A percentile compares a stretch with the other conserved stretches of the same genome.
Evolutionary conservation across 2,113 vertebrate species (phyloP).

Genomic region (Raja brachyura): DNA sequence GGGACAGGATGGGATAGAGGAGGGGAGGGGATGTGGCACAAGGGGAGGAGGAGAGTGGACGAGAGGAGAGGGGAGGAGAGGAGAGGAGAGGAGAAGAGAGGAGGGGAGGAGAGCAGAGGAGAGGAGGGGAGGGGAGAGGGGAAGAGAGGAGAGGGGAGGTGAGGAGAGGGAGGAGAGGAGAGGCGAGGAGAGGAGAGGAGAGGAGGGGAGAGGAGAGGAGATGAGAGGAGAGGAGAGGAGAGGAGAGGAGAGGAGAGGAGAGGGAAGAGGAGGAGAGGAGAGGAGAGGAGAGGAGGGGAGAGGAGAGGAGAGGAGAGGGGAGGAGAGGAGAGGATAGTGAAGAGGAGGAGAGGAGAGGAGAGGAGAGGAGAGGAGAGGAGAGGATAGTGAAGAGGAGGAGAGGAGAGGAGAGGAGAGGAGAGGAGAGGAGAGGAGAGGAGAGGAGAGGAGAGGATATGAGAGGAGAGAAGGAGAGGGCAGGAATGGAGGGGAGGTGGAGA

Average conservation of each 20-base stretch:
- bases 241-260: background rate
- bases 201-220: no score
- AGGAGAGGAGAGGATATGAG: background rate
- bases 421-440: background rate
- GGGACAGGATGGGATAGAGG: background rate
- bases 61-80: background rate
- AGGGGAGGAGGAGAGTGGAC: background rate
- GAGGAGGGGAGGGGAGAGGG: background rate
- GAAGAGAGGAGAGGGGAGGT: no score
- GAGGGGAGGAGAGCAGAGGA: background rate
- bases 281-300: background rate
- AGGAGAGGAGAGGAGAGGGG: no score
- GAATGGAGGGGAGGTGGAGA: no score
- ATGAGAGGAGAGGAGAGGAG: background rate
- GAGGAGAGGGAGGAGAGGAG: background rate
- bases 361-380: background rate
- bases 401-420: background rate
- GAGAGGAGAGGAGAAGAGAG: background rate
- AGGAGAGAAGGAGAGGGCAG: no score
- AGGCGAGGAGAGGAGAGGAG: background rate
- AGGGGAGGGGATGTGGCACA: background rate
- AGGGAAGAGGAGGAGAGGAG: background rate
- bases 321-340: background rate
- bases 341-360: background rate
- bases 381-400: no score